phyloP scores from a whole-genome alignment of 2,797 vertebrate genomes.

The Petrocephalus schoutedeni region DNA sequence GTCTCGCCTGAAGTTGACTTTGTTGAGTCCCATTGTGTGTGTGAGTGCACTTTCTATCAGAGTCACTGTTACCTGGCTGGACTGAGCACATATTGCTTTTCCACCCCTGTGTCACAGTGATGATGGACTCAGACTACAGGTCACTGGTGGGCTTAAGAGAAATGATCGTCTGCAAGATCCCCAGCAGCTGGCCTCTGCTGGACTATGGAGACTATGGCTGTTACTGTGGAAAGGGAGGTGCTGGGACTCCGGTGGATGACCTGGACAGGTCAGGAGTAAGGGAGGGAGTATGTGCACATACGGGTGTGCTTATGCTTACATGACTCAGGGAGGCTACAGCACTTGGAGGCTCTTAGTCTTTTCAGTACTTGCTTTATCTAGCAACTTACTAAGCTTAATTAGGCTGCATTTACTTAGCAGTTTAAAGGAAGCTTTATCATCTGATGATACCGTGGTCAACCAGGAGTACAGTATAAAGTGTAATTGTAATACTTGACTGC shows the following conservation, averaged over 20 bases:
- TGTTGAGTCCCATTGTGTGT: background rate
- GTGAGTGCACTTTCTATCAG: background rate
- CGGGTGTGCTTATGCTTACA: background rate
- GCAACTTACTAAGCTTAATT: background rate
- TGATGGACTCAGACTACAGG: conserved; percentile 9
- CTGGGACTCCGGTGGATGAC: conserved; percentile 36
- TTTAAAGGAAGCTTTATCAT: background rate
- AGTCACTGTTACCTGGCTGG: background rate
- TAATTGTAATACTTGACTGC: background rate
- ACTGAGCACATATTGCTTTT: background rate
- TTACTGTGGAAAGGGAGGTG: conserved; percentile 41
- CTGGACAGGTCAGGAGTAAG: conserved; percentile 34
- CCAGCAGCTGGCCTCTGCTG: conserved; percentile 26
- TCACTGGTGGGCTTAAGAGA: conserved; percentile 31
- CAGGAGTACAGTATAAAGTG: background rate
- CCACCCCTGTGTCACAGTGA: background rate
- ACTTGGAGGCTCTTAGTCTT: background rate
- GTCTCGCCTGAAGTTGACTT: background rate
- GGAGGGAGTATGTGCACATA: no score
- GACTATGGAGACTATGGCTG: conserved; percentile 44
- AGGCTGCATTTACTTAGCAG: background rate
- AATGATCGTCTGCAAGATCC: conserved; percentile 38
- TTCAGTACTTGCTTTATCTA: background rate
- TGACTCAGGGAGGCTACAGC: background rate
- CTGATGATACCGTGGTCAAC: background rate